Percentiles rank a stretch among this genome's conserved stretches.
phyloP scores from a whole-genome alignment of 2,797 vertebrate genomes.

The Notolepis coatsorum region DNA sequence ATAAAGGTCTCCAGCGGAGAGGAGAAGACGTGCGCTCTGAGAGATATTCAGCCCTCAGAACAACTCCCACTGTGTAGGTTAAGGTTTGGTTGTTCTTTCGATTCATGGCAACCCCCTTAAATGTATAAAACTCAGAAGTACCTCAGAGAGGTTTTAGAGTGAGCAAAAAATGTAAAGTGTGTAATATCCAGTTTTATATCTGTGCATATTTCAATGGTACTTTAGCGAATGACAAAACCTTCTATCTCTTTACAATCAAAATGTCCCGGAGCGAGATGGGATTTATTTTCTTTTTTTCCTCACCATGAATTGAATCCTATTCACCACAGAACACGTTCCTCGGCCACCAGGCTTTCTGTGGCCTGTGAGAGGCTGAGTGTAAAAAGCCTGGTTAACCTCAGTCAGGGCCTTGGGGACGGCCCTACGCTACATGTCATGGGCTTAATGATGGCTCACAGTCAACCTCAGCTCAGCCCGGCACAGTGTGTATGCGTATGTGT shows the following conservation, averaged over 20 bases:
- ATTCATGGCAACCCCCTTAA: slow-evolving; percentile 9
- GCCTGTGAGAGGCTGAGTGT: slow-evolving; percentile 54
- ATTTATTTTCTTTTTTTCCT: not conserved
- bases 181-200: slow-evolving; percentile 12
- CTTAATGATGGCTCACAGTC: slow-evolving; percentile 76
- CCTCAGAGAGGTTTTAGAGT: slow-evolving; percentile 25
- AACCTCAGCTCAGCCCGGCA: slow-evolving; percentile 40
- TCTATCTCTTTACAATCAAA: slow-evolving; percentile 2
- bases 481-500: slow-evolving; percentile 11
- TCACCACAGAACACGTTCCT: slow-evolving; percentile 33
- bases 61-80: slow-evolving; percentile 16
- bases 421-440: slow-evolving; percentile 67
- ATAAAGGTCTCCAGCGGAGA: slow-evolving; percentile 44
- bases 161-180: slow-evolving; percentile 8
- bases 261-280: slow-evolving; percentile 1
- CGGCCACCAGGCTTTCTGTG: slow-evolving; percentile 34
- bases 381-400: slow-evolving; percentile 75
- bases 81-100: slow-evolving; percentile 40
- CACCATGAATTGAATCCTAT: slow-evolving; percentile 24
- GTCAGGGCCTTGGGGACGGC: slow-evolving; percentile 63
- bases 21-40: slow-evolving; percentile 27
- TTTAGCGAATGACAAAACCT: slow-evolving; percentile 32
- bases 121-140: slow-evolving; percentile 31
- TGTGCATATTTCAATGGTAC: slow-evolving; percentile 19
- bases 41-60: slow-evolving; percentile 42